Percentiles rank a stretch among this genome's conserved stretches.
Conservation (phyloP, 2,113 vertebrate species). For the Danio rerio region GRCz12tu NC_133188.1:8241001-8241500, state of each 20-base stretch:
- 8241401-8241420: conserved; percentile 45
- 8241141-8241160: conserved; percentile 71
- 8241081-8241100: conserved; percentile 69
- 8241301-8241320: conserved; percentile 5
- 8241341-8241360: conserved; percentile 34
- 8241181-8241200: conserved; percentile 52
- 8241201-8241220: conserved; percentile 36
- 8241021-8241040: conserved; percentile 34
- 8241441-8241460: conserved; percentile 51
- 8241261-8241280: conserved; percentile 25
- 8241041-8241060: conserved; percentile 60
- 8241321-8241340: conserved; percentile 16
- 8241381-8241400: conserved; percentile 32
- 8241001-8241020: background rate
- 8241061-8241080: conserved; percentile 68
- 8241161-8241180: conserved; percentile 63
- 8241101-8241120: conserved; percentile 64
- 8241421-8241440: conserved; percentile 35
- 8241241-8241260: conserved; percentile 30
- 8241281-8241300: background rate
- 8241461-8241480: conserved; percentile 54
- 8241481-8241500: background rate
- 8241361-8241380: conserved; percentile 40
- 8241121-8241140: conserved; percentile 63
- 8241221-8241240: conserved; percentile 29